Evolutionary conservation across 2,113 vertebrate genomes (phyloP).

Genomic region (Cichladusa arquata): DNA sequence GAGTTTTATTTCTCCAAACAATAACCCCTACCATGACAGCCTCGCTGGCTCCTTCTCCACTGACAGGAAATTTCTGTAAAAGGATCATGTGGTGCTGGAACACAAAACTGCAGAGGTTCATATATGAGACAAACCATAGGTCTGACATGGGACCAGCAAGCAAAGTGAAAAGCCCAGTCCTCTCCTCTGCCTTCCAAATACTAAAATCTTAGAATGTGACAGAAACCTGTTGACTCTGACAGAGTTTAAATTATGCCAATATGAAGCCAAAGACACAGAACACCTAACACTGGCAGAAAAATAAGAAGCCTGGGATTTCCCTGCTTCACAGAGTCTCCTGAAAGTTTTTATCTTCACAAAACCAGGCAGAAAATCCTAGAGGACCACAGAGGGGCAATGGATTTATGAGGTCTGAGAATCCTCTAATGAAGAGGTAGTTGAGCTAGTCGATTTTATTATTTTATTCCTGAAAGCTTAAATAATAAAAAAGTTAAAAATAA

Average conservation of each 20-base stretch:
- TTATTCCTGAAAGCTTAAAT: not conserved
- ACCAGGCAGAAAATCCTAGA: not conserved
- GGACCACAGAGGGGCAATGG: not conserved
- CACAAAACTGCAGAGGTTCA: not conserved
- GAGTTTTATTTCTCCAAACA: not conserved
- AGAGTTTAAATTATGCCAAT: not conserved
- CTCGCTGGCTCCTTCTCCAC: not conserved
- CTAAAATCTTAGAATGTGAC: not conserved
- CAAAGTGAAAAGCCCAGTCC: not conserved
- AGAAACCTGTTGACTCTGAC: not conserved
- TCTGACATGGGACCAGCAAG: not conserved
- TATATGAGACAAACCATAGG: not conserved
- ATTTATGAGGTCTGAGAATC: not conserved
- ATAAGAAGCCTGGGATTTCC: not conserved
- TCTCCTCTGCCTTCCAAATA: not conserved
- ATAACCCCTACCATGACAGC: not conserved
- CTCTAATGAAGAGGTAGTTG: not conserved
- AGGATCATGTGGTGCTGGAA: slow-evolving; percentile 34
- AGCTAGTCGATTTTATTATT: not conserved
- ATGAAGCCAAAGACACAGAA: not conserved
- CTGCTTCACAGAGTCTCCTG: not conserved
- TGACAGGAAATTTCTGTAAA: slow-evolving; percentile 40
- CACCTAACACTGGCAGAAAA: not conserved
- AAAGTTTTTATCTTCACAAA: not conserved
- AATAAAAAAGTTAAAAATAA: not conserved